These are phyloP conservation scores for Julus scanicus DNA, from an alignment of 2,888 invertebrate genomes.

Conservation along the genomic window DNA sequence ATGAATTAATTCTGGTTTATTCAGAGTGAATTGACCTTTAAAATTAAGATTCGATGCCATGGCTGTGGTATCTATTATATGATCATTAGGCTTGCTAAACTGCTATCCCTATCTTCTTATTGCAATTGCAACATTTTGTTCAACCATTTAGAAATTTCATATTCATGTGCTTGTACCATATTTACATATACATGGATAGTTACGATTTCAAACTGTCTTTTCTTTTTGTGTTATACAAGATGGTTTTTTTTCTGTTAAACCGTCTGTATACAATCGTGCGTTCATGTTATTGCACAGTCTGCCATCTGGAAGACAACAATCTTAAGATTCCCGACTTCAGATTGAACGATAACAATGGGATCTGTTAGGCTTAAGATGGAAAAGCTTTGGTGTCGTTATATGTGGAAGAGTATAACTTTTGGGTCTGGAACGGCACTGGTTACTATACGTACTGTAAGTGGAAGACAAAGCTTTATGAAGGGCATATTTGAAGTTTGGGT, in stretches of 20 bases:
- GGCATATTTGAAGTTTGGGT: not conserved
- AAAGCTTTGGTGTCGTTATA: not conserved
- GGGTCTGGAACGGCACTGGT: not conserved
- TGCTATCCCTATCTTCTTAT: too few relatives aligned
- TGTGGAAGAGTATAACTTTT: not conserved
- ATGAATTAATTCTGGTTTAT: too few relatives aligned
- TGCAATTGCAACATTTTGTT: too few relatives aligned
- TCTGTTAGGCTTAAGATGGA: not conserved
- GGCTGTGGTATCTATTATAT: too few relatives aligned
- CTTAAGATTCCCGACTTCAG: not conserved
- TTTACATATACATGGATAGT: not conserved
- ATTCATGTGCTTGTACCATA: not conserved
- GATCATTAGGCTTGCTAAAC: too few relatives aligned
- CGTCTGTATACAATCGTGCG: not conserved
- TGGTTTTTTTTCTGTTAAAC: not conserved
- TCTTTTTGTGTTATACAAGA: not conserved
- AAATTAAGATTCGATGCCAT: too few relatives aligned
- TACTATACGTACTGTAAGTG: not conserved
- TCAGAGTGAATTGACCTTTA: too few relatives aligned
- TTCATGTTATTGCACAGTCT: not conserved
- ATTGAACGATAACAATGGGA: conserved; percentile 7
- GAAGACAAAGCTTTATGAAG: not conserved
- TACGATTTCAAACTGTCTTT: not conserved
- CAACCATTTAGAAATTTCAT: too few relatives aligned
- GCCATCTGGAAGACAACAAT: conserved; percentile 22